phyloP scores from a whole-genome alignment of 2,113 vertebrate species.

The Ploceus nigricollis region DNA sequence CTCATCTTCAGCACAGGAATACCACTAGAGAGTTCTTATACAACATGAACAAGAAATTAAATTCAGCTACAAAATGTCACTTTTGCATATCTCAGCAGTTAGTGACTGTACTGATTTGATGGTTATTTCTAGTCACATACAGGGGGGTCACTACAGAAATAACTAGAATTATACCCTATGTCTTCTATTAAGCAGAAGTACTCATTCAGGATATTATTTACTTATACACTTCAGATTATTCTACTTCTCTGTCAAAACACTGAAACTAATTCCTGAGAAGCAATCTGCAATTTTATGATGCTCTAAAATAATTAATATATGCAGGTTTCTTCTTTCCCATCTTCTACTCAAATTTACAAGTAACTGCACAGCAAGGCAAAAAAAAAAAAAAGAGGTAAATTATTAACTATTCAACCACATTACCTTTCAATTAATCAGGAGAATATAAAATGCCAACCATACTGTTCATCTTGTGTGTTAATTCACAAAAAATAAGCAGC shows the following conservation, averaged over 20 bases:
- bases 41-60: neutral
- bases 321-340: neutral
- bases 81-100: neutral
- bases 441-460: neutral
- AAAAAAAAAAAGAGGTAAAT: neutral
- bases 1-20: slow-evolving; percentile 85
- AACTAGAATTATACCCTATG: neutral
- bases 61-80: neutral
- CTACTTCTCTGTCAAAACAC: neutral
- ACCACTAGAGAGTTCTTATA: slow-evolving; percentile 79
- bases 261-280: neutral
- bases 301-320: neutral
- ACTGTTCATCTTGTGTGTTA: neutral
- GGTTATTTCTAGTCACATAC: neutral
- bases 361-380: neutral
- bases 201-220: neutral
- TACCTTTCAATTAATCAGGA: neutral
- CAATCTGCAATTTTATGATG: neutral
- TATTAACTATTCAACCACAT: neutral
- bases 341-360: neutral
- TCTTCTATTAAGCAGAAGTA: neutral
- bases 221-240: neutral
- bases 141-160: neutral
- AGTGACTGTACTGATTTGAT: neutral
- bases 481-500: neutral